Base-by-base conservation (phyloP, 2,888 invertebrate species). In the Autographa pulchrina region DNA sequence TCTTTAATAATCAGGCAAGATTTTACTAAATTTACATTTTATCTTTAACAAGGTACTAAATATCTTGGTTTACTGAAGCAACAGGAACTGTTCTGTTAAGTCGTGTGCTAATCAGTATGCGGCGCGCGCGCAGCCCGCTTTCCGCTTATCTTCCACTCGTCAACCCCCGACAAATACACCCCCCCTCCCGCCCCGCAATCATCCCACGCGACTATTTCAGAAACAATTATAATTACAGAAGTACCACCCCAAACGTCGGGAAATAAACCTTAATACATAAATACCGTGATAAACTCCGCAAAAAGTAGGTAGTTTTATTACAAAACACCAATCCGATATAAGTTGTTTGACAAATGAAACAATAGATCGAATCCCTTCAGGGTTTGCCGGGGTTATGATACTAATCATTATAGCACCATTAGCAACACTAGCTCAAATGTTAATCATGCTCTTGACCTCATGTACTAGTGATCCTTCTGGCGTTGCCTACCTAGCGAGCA, bases 151-250 rank as follows among this genome's bases (percentile, higher is more conserved):
- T 82, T 58, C 64, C 64, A 68, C 70, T 72, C 74, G 84, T 72
- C 85, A 84, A 84, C 79, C 85, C 79, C 70, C 63, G 73, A 80
- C 84, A 80, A 80, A 77, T 77, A 66, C 74, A 65, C 68, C 54
- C 60, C 56, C 59, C 56, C 18, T 32, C 61, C 18, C 61, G n/a
- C 67, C 38, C 38, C 54, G 13, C 25, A 20, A n/a, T 11, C 68
- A 52, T 41, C 74, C 69, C 70, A 78, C 64, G 72, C 71, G 16
- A 60, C 16, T 31, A 16, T 13, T 35, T 25, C n/a, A 43, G 32
- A 43, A 56, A 20, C 59, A 60, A 31, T 41, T 18, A 35, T 6
- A 60, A 14, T 7, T 0, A 20, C 66, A 77, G 81, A 70, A 80
- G 59, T 20, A 18, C 38, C 54, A 72, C 32, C 66, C 8, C 3